phyloP scores from a whole-genome alignment of 1,140 invertebrate genomes.

The Sycophila sp. region DNA sequence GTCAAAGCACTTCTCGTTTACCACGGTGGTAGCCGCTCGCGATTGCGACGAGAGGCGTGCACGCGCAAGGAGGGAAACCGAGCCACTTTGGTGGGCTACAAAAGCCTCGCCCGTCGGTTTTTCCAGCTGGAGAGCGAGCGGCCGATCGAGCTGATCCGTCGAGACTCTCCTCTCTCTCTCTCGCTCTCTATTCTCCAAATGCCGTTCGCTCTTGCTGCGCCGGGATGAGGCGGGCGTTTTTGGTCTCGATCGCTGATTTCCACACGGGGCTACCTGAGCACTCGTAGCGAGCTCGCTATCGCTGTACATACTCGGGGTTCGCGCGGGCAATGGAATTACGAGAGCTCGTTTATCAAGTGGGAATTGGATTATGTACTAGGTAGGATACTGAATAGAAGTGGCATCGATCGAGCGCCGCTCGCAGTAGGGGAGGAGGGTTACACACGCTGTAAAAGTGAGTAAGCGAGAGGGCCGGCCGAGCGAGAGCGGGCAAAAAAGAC shows the following conservation, averaged over 20 bases:
- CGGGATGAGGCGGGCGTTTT: slow-evolving; percentile 25
- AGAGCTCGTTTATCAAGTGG: slow-evolving; percentile 46
- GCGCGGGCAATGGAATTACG: slow-evolving; percentile 38
- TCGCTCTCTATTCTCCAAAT: not conserved
- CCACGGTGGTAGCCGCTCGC: slow-evolving; percentile 29
- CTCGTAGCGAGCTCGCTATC: slow-evolving; percentile 6
- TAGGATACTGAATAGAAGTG: slow-evolving; percentile 41
- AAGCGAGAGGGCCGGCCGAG: not conserved
- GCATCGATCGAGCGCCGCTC: slow-evolving; percentile 33
- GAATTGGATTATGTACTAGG: slow-evolving; percentile 43
- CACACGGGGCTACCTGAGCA: slow-evolving; percentile 8
- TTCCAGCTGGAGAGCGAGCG: not conserved
- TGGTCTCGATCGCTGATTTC: slow-evolving; percentile 39
- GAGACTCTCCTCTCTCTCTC: not conserved
- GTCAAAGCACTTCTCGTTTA: no score
- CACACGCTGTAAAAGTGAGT: not conserved
- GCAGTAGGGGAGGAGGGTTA: not conserved
- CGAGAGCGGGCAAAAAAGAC: not conserved
- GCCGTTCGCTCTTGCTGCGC: not conserved
- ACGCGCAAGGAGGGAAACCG: not conserved
- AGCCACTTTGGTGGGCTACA: slow-evolving; percentile 3
- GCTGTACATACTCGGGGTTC: slow-evolving; percentile 19
- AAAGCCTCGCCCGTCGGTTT: slow-evolving; percentile 2
- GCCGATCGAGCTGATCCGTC: not conserved
- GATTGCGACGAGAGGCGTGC: slow-evolving; percentile 32